Conservation (phyloP, 1,140 invertebrate species). For the Contarinia nasturtii region DNA sequence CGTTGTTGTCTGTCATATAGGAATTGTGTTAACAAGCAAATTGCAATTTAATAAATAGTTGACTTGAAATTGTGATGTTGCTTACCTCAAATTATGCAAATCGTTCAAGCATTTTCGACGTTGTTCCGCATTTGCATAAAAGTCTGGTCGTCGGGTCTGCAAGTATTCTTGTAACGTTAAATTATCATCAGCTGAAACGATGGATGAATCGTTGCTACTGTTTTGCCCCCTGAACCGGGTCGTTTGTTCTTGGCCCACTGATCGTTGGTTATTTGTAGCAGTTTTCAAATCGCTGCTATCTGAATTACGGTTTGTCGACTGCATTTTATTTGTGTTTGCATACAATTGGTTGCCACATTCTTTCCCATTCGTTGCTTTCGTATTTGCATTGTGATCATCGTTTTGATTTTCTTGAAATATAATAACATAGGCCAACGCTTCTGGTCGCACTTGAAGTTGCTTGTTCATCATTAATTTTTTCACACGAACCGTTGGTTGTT, state of each 20-base stretch:
- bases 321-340: background rate
- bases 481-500: background rate
- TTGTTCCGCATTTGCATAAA: slow-evolving; percentile 14
- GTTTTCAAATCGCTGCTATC: background rate
- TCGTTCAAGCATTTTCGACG: slow-evolving; percentile 11
- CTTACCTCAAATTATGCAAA: background rate
- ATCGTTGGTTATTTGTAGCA: background rate
- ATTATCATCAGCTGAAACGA: slow-evolving; percentile 7
- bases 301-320: background rate
- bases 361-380: background rate
- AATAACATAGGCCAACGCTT: background rate
- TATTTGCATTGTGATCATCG: background rate
- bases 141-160: slow-evolving; percentile 13
- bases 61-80: background rate
- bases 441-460: background rate
- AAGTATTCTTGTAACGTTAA: slow-evolving; percentile 15
- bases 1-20: slow-evolving; percentile 12
- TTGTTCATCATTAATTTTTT: background rate
- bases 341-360: background rate
- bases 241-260: background rate
- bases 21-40: slow-evolving; percentile 3
- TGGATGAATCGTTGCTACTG: background rate
- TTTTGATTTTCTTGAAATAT: slow-evolving; percentile 5
- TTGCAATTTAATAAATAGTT: background rate
- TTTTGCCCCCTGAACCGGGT: background rate